A percentile compares a stretch with the other conserved stretches of the same genome.
Conservation (phyloP, 1,140 invertebrate genomes). For the Camponotus vicinus region DNA sequence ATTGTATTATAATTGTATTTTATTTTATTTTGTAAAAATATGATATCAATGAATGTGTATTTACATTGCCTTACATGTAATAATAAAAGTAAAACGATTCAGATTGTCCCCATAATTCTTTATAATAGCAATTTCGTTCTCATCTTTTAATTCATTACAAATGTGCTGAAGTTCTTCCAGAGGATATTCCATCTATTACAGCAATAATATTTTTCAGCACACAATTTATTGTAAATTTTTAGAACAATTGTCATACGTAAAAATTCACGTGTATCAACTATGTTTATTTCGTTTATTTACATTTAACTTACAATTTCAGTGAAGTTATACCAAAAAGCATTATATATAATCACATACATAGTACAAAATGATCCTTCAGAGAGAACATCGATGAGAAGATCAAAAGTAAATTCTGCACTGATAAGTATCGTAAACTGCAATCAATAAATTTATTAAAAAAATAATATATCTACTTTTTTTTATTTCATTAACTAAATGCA, state of each 20-base stretch:
- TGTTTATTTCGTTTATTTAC: too few relatives aligned
- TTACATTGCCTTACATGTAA: not conserved
- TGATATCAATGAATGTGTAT: too few relatives aligned
- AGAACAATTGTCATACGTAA: not conserved
- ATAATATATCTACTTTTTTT: too few relatives aligned
- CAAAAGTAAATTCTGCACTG: not conserved
- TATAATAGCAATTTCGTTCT: not conserved
- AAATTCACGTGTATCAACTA: not conserved
- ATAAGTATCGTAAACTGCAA: not conserved
- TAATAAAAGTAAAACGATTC: not conserved
- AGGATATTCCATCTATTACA: not conserved
- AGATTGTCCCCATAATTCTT: not conserved
- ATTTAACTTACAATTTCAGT: not conserved
- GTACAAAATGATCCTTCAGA: not conserved
- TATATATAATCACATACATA: not conserved
- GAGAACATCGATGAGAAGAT: not conserved
- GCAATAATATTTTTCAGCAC: not conserved
- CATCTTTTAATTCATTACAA: not conserved
- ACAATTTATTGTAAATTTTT: not conserved
- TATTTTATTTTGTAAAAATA: too few relatives aligned
- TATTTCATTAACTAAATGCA: too few relatives aligned
- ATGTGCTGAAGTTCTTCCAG: not conserved
- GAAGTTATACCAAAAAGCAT: not conserved
- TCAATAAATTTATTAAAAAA: not conserved
- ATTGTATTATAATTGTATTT: too few relatives aligned